Evolutionary conservation across 2,888 invertebrate species (phyloP).

Genomic region (Dryadula phaetusa): DNA sequence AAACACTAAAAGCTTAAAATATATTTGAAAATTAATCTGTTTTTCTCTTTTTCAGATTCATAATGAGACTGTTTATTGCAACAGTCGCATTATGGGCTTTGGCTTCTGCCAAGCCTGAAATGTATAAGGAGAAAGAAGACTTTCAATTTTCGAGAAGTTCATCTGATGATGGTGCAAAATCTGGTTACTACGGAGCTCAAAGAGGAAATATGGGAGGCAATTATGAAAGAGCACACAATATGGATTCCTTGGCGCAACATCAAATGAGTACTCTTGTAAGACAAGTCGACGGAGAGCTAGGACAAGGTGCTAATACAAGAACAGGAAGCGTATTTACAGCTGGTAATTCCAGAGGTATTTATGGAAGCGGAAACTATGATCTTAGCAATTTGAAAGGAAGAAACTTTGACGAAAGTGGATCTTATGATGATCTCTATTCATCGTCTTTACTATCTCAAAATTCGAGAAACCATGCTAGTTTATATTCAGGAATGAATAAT

Average conservation of each 20-base stretch:
- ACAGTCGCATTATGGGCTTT: conserved; percentile 62
- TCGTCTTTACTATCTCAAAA: conserved; percentile 40
- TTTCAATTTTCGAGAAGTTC: conserved; percentile 79
- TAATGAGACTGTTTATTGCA: conserved; percentile 66
- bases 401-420: conserved; percentile 67
- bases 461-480: conserved; percentile 42
- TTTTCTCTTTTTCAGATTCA: conserved; percentile 54
- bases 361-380: conserved; percentile 70
- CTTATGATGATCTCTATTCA: conserved; percentile 52
- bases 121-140: conserved; percentile 78
- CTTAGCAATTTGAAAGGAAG: conserved; percentile 70
- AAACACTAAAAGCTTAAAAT: too few species aligned
- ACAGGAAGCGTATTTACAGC: conserved; percentile 72
- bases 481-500: conserved; percentile 37
- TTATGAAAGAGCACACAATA: conserved; percentile 78
- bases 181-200: conserved; percentile 78
- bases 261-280: conserved; percentile 76
- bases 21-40: not conserved
- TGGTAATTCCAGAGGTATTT: conserved; percentile 75
- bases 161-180: conserved; percentile 74
- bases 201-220: conserved; percentile 82
- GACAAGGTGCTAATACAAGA: conserved; percentile 66
- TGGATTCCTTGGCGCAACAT: conserved; percentile 75
- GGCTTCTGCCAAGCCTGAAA: conserved; percentile 68
- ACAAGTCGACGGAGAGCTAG: conserved; percentile 75